Conservation (phyloP, 2,888 invertebrate species). For the Pterobdella sp. region DNA sequence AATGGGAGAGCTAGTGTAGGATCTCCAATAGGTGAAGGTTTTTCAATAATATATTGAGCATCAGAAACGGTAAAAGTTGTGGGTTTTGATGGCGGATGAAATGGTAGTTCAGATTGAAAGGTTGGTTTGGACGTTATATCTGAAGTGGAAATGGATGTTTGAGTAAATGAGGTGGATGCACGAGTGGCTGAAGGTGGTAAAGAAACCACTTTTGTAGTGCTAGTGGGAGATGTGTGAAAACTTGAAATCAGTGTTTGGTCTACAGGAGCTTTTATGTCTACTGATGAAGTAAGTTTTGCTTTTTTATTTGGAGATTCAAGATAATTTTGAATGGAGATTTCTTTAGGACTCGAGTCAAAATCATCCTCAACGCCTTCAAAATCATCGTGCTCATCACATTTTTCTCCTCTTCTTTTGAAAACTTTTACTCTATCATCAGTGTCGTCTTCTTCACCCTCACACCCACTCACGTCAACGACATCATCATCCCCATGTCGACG, state of each 20-base stretch:
- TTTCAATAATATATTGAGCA: too few species aligned
- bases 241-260: background rate
- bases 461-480: background rate
- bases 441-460: conserved; percentile 9
- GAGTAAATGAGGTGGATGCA: too few species aligned
- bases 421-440: conserved; percentile 3
- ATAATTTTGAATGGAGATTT: background rate
- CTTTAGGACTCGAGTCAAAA: background rate
- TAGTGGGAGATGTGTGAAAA: background rate
- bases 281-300: too few species aligned
- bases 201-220: background rate
- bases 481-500: conserved; percentile 12
- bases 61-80: too few species aligned
- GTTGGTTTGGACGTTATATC: too few species aligned
- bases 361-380: background rate
- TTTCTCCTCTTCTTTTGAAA: background rate
- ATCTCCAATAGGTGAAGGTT: too few species aligned
- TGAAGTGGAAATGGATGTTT: too few species aligned
- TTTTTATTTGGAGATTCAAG: background rate
- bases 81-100: too few species aligned
- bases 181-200: background rate
- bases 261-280: too few species aligned
- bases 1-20: too few species aligned
- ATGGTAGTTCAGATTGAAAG: too few species aligned
- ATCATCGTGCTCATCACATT: background rate